Evolutionary conservation across 92 coral and sea anemone genomes (phyloP).

Genomic region (Porites cylindrica): DNA sequence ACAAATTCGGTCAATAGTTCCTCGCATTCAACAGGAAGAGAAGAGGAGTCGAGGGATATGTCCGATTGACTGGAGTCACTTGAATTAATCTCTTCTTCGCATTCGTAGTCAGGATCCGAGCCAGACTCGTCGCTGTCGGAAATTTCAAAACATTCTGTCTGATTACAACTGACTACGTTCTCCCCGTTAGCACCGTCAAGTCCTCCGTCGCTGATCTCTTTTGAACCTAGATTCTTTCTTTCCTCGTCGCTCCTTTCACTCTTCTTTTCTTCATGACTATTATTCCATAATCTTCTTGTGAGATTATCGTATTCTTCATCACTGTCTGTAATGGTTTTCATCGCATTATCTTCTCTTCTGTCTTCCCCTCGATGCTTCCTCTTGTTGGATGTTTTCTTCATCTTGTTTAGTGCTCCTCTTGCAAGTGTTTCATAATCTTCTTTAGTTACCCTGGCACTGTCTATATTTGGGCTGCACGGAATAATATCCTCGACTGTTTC

Average conservation of each 20-base stretch:
- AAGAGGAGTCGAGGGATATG: neutral
- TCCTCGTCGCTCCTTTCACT: constrained; percentile 11
- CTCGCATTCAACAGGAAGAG: neutral
- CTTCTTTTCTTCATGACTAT: neutral
- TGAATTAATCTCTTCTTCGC: constrained; percentile 3
- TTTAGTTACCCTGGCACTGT: no score
- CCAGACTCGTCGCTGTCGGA: constrained; percentile 2
- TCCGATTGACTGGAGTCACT: constrained; percentile 6
- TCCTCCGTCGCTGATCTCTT: no score
- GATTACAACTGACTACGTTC: no score
- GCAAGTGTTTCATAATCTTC: no score
- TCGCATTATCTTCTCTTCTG: neutral
- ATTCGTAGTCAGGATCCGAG: constrained; percentile 9
- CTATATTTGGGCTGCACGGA: no score
- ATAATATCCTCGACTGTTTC: no score
- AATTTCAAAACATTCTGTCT: neutral
- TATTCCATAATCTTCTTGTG: constrained; percentile 21
- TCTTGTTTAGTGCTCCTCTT: no score
- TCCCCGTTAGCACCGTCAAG: no score
- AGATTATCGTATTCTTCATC: constrained; percentile 29
- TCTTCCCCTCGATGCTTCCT: no score
- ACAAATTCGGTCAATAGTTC: constrained; percentile 44
- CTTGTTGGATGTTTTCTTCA: no score
- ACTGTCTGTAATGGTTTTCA: constrained; percentile 18
- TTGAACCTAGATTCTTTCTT: no score